These are phyloP conservation scores for Crocodylus rhombifer DNA, from an alignment of 2,797 vertebrate species.

Conservation along the genomic window DNA sequence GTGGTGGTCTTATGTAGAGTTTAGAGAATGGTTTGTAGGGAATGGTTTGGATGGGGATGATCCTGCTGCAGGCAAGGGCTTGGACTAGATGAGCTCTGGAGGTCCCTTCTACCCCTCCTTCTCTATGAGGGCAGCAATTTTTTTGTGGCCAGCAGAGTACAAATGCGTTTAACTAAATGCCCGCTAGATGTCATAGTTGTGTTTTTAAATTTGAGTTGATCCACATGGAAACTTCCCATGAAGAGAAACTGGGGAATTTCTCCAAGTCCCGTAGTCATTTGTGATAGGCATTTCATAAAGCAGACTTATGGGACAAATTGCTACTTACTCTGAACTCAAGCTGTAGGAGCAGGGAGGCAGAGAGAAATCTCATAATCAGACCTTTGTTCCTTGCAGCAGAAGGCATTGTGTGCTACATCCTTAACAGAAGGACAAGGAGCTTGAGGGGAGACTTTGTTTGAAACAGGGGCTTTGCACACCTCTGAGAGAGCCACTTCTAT, in stretches of 20 bases:
- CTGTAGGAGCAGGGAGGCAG: not conserved
- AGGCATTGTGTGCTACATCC: constrained; percentile 17
- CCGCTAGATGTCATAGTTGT: constrained; percentile 50
- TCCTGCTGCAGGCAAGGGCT: too few species aligned
- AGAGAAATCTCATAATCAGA: accelerated
- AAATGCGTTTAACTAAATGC: accelerated
- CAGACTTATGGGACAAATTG: not conserved
- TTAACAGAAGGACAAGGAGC: accelerated
- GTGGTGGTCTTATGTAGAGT: too few species aligned
- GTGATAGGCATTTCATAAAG: not conserved
- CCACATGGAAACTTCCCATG: accelerated
- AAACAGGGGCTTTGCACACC: not conserved
- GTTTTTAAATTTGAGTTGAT: not conserved
- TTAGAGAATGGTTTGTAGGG: too few species aligned
- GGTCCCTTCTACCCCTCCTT: too few species aligned
- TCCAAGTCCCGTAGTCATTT: not conserved
- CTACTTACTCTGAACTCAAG: not conserved
- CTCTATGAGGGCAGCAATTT: too few species aligned
- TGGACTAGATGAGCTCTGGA: too few species aligned
- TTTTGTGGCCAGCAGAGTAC: accelerated
- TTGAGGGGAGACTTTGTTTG: accelerated
- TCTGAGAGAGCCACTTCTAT: not conserved
- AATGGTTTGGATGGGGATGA: too few species aligned
- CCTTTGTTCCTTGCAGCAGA: constrained; percentile 29
- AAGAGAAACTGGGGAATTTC: accelerated